These are phyloP conservation scores for Drosophila recens DNA, from an alignment of 2,888 invertebrate genomes.

Conservation along the genomic window DNA sequence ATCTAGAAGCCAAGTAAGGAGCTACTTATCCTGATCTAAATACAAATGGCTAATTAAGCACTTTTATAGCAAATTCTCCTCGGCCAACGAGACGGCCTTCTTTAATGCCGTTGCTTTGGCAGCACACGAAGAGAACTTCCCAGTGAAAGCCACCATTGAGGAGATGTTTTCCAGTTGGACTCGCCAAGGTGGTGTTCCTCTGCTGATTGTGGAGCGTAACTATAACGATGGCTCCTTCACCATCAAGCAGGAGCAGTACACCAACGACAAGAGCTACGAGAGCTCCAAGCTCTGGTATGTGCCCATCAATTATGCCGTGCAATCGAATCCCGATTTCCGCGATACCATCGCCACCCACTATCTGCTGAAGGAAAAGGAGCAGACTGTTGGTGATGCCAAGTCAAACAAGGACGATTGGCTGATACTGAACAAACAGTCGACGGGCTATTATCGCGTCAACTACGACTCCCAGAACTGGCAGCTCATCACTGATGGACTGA, in stretches of 20 bases:
- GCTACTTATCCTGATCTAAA: too few species aligned
- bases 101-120: slow-evolving; percentile 76
- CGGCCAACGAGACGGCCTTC: slow-evolving; percentile 76
- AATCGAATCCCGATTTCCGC: slow-evolving; percentile 78
- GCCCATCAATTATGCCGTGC: slow-evolving; percentile 81
- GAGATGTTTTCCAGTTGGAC: slow-evolving; percentile 88
- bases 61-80: slow-evolving; percentile 62
- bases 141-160: slow-evolving; percentile 86
- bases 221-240: slow-evolving; percentile 85
- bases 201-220: slow-evolving; percentile 86
- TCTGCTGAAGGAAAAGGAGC: slow-evolving; percentile 48
- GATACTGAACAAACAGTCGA: slow-evolving; percentile 83
- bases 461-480: slow-evolving; percentile 90
- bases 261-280: slow-evolving; percentile 56
- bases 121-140: slow-evolving; percentile 66
- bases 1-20: slow-evolving; percentile 80
- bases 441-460: slow-evolving; percentile 88
- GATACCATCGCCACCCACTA: slow-evolving; percentile 77
- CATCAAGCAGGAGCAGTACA: slow-evolving; percentile 86
- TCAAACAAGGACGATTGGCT: slow-evolving; percentile 76
- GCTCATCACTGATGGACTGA: slow-evolving; percentile 88
- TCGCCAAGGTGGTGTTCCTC: slow-evolving; percentile 87
- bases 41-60: background rate
- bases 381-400: slow-evolving; percentile 26
- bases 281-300: slow-evolving; percentile 75